Conservation (phyloP, 2,113 vertebrate species). For the Solea senegalensis region DNA sequence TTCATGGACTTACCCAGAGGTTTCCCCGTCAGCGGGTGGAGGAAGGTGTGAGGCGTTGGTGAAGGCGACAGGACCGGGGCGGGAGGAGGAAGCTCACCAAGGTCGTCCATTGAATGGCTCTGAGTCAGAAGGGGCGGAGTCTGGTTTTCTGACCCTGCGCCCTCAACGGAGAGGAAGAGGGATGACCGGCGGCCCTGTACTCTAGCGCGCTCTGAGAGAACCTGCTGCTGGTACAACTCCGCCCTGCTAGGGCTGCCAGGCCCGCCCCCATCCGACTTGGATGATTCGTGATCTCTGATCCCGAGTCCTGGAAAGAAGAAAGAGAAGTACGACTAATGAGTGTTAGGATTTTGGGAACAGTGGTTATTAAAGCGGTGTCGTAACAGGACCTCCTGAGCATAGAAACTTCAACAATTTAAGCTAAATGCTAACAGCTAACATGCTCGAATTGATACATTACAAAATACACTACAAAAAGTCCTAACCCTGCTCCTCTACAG, state of each 20-base stretch:
- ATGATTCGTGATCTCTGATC: conserved; percentile 61
- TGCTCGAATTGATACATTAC: neutral
- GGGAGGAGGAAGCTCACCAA: conserved; percentile 92
- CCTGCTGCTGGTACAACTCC: conserved; percentile 87
- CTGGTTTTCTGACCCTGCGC: conserved; percentile 82
- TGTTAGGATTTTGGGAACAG: neutral
- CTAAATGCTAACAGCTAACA: neutral
- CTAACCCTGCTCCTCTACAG: conserved; percentile 77
- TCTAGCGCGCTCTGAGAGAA: conserved; percentile 81
- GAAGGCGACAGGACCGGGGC: conserved; percentile 89
- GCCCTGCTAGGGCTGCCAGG: conserved; percentile 84
- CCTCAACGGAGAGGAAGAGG: conserved; percentile 97
- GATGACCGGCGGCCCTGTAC: conserved; percentile 87
- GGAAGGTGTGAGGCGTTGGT: conserved; percentile 90
- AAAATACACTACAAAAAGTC: neutral
- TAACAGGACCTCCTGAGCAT: neutral
- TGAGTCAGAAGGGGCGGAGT: conserved; percentile 87
- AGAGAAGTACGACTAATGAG: neutral
- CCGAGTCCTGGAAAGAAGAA: conserved; percentile 46
- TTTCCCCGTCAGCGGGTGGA: conserved; percentile 95
- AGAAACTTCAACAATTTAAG: neutral
- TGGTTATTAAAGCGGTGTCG: neutral
- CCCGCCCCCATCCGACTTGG: conserved; percentile 72
- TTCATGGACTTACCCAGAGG: conserved; percentile 79
- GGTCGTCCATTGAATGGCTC: conserved; percentile 95